Percentiles rank a stretch among this genome's conserved stretches.
phyloP scores from a whole-genome alignment of 2,113 vertebrate species.

The Aplodontia rufa region DNA sequence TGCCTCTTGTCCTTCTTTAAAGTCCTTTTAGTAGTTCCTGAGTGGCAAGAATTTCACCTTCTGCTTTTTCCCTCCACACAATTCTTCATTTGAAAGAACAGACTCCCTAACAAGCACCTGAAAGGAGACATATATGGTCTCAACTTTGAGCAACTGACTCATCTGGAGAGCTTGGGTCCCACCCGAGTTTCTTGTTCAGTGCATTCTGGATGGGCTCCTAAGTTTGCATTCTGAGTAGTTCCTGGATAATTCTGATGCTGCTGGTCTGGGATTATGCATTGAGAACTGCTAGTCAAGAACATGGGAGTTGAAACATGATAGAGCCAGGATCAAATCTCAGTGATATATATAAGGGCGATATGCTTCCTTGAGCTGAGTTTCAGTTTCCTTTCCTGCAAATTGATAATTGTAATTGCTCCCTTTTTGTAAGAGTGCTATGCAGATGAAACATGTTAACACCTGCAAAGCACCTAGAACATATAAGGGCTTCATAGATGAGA shows the following conservation, averaged over 20 bases:
- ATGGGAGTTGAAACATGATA: background rate
- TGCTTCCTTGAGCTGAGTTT: background rate
- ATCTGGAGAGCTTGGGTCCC: background rate
- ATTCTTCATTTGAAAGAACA: background rate
- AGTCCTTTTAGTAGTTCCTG: background rate
- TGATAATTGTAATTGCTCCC: background rate
- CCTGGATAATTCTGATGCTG: background rate
- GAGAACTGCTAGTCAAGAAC: background rate
- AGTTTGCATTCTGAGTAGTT: background rate
- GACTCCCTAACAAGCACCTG: background rate
- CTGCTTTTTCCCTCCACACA: background rate
- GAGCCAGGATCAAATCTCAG: background rate
- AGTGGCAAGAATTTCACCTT: background rate
- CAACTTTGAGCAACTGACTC: background rate
- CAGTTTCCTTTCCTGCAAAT: background rate
- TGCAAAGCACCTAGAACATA: background rate
- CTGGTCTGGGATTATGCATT: background rate
- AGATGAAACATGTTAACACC: background rate
- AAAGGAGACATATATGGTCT: background rate
- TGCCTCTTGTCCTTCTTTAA: background rate
- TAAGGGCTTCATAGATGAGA: background rate
- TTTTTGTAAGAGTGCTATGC: background rate
- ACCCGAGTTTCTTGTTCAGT: background rate
- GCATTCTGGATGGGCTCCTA: background rate
- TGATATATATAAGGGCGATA: background rate